Conservation (phyloP, 2,113 vertebrate species). For the Pterocles gutturalis region DNA sequence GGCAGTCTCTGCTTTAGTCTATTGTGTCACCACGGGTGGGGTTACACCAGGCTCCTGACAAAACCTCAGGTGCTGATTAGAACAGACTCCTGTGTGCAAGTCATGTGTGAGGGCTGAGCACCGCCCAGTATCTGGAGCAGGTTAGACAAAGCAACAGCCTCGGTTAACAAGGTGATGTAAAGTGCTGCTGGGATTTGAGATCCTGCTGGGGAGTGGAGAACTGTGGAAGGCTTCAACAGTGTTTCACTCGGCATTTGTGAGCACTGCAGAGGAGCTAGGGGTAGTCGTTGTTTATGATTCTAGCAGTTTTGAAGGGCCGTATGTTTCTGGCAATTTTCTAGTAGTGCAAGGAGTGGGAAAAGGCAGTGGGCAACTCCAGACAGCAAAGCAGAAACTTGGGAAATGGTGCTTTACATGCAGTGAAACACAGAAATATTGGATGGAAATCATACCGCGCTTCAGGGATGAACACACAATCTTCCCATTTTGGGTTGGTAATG, state of each 20-base stretch:
- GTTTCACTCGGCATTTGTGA: neutral
- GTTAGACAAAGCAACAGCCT: neutral
- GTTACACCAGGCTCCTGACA: neutral
- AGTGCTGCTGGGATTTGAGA: neutral
- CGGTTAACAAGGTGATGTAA: rapidly evolving
- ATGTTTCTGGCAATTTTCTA: neutral
- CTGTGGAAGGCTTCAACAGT: neutral
- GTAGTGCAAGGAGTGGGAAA: neutral
- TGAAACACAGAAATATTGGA: neutral
- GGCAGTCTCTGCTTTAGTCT: neutral
- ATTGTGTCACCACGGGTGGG: neutral
- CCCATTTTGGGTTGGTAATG: neutral
- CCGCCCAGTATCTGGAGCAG: rapidly evolving
- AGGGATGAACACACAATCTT: neutral
- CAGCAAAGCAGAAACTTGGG: neutral
- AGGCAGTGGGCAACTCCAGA: neutral
- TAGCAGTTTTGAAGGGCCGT: neutral
- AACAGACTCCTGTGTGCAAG: neutral
- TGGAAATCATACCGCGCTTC: neutral
- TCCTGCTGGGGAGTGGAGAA: neutral
- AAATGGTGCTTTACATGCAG: neutral
- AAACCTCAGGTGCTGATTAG: neutral
- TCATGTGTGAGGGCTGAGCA: neutral
- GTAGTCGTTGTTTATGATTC: neutral
- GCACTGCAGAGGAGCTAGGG: neutral